phyloP scores from a whole-genome alignment of 2,113 vertebrate genomes.

The Muntiacus muntjak region DNA sequence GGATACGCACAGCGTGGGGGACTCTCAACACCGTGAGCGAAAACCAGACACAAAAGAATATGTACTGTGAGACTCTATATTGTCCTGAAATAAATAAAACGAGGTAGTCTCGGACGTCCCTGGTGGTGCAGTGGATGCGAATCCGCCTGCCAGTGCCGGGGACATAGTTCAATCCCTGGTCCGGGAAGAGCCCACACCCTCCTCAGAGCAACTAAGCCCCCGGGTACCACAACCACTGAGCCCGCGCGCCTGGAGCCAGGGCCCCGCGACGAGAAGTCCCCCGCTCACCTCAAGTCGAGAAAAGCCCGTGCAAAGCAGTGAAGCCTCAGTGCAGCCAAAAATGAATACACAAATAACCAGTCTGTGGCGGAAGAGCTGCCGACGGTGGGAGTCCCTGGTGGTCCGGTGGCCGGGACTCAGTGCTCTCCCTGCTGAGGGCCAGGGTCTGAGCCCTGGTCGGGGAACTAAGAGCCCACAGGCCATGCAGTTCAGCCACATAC shows the following conservation, averaged over 20 bases:
- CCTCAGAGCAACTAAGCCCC: not conserved
- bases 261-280: not conserved
- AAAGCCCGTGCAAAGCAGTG: not conserved
- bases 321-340: not conserved
- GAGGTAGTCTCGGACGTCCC: not conserved
- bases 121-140: not conserved
- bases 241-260: not conserved
- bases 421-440: not conserved
- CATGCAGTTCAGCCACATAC: not conserved
- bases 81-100: not conserved
- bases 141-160: not conserved
- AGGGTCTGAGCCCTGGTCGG: not conserved
- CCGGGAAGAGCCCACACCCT: not conserved
- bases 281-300: not conserved
- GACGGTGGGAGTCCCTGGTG: not conserved
- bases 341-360: not conserved
- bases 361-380: not conserved
- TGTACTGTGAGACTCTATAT: not conserved
- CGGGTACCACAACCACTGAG: no score
- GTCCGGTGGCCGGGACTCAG: not conserved
- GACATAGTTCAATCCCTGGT: not conserved
- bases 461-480: not conserved
- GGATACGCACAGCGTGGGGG: fast-evolving
- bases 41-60: not conserved
- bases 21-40: not conserved